Evolutionary conservation across 2,113 vertebrate species (phyloP).

Genomic region (Nipponia nippon): DNA sequence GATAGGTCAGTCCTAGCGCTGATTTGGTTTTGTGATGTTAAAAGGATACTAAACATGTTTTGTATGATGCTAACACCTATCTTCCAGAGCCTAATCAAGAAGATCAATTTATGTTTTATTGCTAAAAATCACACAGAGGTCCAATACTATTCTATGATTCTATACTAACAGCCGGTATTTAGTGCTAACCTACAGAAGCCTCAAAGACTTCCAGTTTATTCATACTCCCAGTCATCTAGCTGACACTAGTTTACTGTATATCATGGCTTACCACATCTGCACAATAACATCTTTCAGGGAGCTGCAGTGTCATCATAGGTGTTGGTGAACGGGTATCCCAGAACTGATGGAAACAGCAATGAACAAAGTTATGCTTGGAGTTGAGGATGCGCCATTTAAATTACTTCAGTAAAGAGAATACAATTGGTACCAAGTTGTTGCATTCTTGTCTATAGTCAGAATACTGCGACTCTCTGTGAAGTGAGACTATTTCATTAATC

Average conservation of each 20-base stretch:
- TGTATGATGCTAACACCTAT: neutral
- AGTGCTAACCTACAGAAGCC: neutral
- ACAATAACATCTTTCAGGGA: conserved; percentile 95
- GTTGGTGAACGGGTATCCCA: conserved; percentile 97
- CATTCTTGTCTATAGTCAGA: neutral
- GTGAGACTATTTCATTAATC: neutral
- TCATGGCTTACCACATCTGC: conserved; percentile 90
- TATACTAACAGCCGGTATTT: rapidly evolving
- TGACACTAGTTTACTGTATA: neutral
- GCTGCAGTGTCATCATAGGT: conserved; percentile 95
- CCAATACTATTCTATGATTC: neutral
- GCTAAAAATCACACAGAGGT: neutral
- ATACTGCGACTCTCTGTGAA: neutral
- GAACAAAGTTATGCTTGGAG: neutral
- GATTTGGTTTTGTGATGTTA: neutral
- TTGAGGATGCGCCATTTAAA: neutral
- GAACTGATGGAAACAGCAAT: conserved; percentile 76
- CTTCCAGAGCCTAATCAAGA: neutral
- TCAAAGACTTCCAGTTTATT: neutral
- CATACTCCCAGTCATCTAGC: neutral
- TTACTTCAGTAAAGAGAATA: neutral
- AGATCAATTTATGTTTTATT: neutral
- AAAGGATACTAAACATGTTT: neutral
- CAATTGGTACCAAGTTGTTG: neutral
- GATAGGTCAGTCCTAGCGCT: neutral